Conservation (phyloP, 1,140 invertebrate genomes). For the Hormaphis cornu region DNA sequence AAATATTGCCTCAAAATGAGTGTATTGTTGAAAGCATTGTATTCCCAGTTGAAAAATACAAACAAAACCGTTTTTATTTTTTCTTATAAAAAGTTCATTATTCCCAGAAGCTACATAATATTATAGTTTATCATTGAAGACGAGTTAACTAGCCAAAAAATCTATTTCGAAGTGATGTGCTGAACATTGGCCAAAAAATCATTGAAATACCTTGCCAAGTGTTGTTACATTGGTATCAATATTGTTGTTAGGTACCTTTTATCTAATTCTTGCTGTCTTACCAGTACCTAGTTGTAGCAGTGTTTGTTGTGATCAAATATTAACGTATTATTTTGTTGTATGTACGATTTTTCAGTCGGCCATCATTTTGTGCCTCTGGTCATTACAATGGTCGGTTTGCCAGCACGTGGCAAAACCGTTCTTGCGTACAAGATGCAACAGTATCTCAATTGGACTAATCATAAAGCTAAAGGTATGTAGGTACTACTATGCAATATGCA, state of each 20-base stretch:
- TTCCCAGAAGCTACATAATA: too few relatives aligned
- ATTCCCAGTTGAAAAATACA: too few relatives aligned
- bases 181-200: conserved; percentile 13
- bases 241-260: background rate
- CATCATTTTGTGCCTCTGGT: conserved; percentile 47
- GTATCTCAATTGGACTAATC: conserved; percentile 83
- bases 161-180: conserved; percentile 9
- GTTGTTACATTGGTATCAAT: background rate
- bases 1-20: too few relatives aligned
- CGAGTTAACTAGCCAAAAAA: background rate
- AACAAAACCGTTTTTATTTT: too few relatives aligned
- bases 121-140: background rate
- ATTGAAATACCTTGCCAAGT: conserved; percentile 14
- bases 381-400: conserved; percentile 82
- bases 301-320: background rate
- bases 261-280: background rate
- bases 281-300: background rate
- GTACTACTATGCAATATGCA: too few relatives aligned
- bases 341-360: background rate
- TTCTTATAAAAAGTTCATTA: too few relatives aligned
- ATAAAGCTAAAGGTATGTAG: conserved; percentile 67
- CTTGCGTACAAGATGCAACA: conserved; percentile 77
- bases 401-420: conserved; percentile 83
- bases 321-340: conserved; percentile 1
- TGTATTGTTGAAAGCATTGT: too few relatives aligned